phyloP scores from a whole-genome alignment of 2,797 vertebrate genomes.

The Semaprochilodus insignis region DNA sequence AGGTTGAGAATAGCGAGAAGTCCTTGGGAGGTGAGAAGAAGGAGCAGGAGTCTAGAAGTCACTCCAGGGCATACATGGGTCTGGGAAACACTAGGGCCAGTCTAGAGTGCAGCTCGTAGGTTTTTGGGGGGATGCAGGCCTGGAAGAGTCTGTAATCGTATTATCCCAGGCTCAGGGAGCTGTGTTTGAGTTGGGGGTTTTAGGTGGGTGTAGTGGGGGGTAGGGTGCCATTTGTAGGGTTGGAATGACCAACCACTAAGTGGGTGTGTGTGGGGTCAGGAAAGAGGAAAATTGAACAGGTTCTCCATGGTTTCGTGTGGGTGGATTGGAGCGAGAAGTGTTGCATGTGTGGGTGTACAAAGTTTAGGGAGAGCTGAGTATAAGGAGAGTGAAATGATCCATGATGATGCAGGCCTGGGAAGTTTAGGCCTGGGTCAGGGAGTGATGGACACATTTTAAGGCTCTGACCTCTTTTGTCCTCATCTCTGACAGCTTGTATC shows the following conservation, averaged over 20 bases:
- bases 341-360: constrained; percentile 10
- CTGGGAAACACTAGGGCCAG: constrained; percentile 2
- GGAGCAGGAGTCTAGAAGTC: constrained; percentile 8
- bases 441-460: constrained; percentile 25
- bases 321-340: constrained; percentile 8
- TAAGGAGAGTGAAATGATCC: constrained; percentile 47
- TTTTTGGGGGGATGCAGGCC: constrained; percentile 1
- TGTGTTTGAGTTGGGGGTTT: constrained; percentile 24
- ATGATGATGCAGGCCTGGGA: constrained; percentile 42
- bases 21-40: background rate
- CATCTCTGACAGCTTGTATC: background rate
- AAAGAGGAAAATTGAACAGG: background rate
- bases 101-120: background rate
- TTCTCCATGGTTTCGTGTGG: constrained; percentile 14
- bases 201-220: background rate
- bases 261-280: constrained; percentile 8
- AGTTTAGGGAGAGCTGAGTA: background rate
- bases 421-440: constrained; percentile 5
- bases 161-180: constrained; percentile 38
- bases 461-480: constrained; percentile 3
- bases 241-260: background rate
- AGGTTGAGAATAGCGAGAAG: background rate
- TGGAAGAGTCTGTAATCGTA: constrained; percentile 38
- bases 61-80: background rate
- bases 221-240: background rate